A percentile compares a stretch with the other conserved stretches of the same genome.
These are phyloP conservation scores for Azemiops feae DNA, from an alignment of 2,113 vertebrate species.

Conservation along the genomic window DNA sequence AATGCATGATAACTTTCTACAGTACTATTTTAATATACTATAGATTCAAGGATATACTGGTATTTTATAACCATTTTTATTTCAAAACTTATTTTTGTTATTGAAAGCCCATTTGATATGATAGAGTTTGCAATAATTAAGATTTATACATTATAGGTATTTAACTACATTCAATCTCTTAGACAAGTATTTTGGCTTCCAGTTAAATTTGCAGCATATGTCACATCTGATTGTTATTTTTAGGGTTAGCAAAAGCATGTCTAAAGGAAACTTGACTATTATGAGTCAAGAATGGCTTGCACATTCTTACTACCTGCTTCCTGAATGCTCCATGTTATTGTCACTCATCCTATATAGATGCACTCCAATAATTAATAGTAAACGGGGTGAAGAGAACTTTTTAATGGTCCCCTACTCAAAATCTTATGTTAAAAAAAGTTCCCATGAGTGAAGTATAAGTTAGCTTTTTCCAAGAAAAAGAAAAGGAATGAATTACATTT, in stretches of 20 bases:
- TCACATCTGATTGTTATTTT: conserved; percentile 67
- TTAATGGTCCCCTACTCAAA: conserved; percentile 73
- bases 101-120: conserved; percentile 11
- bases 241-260: conserved; percentile 67
- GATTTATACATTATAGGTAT: conserved; percentile 22
- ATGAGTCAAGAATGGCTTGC: conserved; percentile 65
- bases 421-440: conserved; percentile 74
- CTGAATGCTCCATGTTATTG: conserved; percentile 69
- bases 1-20: background rate
- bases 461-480: conserved; percentile 67
- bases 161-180: background rate
- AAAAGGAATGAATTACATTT: conserved; percentile 82
- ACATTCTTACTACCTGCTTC: conserved; percentile 66
- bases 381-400: conserved; percentile 59
- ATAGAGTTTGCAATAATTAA: background rate
- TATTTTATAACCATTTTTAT: background rate
- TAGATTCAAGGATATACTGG: background rate
- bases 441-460: conserved; percentile 75
- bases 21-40: conserved; percentile 15
- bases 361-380: conserved; percentile 73
- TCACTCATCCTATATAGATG: conserved; percentile 63
- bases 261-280: conserved; percentile 70
- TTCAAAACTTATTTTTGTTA: conserved; percentile 1
- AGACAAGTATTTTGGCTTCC: conserved; percentile 34
- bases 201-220: conserved; percentile 57